Evolutionary conservation across 2,888 invertebrate genomes (phyloP).

Genomic region (Phasia obesa): DNA sequence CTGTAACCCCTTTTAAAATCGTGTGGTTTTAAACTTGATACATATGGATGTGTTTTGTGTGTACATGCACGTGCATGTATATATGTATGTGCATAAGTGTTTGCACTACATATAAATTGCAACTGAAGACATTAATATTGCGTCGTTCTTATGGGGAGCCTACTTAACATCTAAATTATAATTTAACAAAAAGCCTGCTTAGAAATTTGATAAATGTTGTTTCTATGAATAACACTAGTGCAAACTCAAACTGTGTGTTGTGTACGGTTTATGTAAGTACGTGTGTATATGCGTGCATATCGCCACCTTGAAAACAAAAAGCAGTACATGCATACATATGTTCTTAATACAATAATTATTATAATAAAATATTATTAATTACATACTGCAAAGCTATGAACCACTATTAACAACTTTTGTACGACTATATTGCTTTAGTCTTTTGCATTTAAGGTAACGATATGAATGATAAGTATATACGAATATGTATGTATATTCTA

Average conservation of each 20-base stretch:
- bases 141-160: slow-evolving; percentile 26
- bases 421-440: neutral
- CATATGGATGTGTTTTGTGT: slow-evolving; percentile 11
- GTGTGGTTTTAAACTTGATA: neutral
- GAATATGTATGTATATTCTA: neutral
- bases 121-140: slow-evolving; percentile 49
- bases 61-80: neutral
- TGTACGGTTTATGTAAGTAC: neutral
- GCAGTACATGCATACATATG: neutral
- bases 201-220: slow-evolving; percentile 62
- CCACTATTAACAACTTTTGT: neutral
- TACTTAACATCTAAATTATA: slow-evolving; percentile 68
- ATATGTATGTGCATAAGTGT: neutral
- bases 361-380: neutral
- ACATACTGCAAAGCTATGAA: neutral
- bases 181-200: slow-evolving; percentile 67
- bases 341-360: too few relatives aligned
- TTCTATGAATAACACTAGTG: neutral
- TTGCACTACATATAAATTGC: slow-evolving; percentile 31
- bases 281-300: neutral
- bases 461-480: too few relatives aligned
- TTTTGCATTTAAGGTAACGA: neutral
- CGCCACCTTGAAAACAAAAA: neutral
- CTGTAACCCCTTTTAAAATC: neutral
- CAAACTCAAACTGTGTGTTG: neutral